These are phyloP conservation scores for Chloebia gouldiae DNA, from an alignment of 2,113 vertebrate genomes.

Conservation along the genomic window DNA sequence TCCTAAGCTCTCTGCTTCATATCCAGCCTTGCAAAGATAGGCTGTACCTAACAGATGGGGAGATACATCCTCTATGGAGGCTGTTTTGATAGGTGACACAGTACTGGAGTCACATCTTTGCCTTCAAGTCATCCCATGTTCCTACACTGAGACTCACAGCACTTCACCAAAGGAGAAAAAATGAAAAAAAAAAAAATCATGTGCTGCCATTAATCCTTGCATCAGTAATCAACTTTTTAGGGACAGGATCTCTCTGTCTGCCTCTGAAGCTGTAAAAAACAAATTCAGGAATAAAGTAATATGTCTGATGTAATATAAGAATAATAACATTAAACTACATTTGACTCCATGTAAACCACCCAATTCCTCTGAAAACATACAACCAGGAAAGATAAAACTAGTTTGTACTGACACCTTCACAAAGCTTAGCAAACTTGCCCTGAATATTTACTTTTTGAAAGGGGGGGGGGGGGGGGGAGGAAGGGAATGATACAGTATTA, in stretches of 20 bases:
- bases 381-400: not conserved
- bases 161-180: not conserved
- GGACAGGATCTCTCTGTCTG: not conserved
- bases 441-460: not conserved
- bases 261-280: not conserved
- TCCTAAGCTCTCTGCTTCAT: not conserved
- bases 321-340: not conserved
- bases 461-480: fast-evolving
- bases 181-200: not conserved
- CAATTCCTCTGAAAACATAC: not conserved
- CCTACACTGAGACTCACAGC: not conserved
- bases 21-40: not conserved
- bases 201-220: not conserved
- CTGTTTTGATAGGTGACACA: not conserved
- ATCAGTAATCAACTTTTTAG: not conserved
- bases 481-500: not conserved
- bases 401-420: not conserved
- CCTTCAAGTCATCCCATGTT: not conserved
- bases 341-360: not conserved
- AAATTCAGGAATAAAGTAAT: not conserved
- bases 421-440: not conserved
- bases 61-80: not conserved
- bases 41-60: not conserved
- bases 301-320: not conserved
- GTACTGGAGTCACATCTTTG: not conserved